A percentile compares a stretch with the other conserved stretches of the same genome.
Conservation (phyloP, 1,140 invertebrate species). For the Microplitis demolitor region DNA sequence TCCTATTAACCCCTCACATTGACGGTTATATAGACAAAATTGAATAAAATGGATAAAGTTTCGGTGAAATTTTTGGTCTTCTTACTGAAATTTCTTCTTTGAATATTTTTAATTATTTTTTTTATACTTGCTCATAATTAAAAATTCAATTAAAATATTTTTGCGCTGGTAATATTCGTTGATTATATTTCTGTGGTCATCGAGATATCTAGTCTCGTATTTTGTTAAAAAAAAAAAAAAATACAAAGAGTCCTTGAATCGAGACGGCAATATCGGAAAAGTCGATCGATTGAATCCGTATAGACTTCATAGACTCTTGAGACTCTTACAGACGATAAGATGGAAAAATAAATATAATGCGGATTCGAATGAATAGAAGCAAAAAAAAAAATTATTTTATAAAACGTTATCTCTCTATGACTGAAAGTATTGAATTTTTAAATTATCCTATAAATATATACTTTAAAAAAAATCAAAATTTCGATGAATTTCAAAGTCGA, state of each 20-base stretch:
- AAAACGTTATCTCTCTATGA: not conserved
- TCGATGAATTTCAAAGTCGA: too few species aligned
- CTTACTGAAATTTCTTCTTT: too few species aligned
- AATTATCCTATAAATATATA: not conserved
- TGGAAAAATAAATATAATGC: not conserved
- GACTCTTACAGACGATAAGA: not conserved
- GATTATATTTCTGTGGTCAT: not conserved
- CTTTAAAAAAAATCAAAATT: too few species aligned
- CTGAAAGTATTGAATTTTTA: not conserved
- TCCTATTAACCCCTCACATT: too few species aligned
- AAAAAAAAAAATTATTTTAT: not conserved
- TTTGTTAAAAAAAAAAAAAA: not conserved
- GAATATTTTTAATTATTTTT: too few species aligned
- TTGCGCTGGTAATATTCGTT: not conserved
- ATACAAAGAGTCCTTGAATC: not conserved
- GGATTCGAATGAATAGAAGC: not conserved
- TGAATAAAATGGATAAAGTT: too few species aligned
- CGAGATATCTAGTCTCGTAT: not conserved
- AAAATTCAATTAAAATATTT: too few species aligned
- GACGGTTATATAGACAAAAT: too few species aligned
- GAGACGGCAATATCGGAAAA: not conserved
- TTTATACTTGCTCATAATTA: too few species aligned
- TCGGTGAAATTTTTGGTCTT: too few species aligned
- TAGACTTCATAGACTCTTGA: not conserved
- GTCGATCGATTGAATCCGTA: not conserved